Conservation (phyloP, 2,797 vertebrate species). For the Synaphobranchus kaupii region DNA sequence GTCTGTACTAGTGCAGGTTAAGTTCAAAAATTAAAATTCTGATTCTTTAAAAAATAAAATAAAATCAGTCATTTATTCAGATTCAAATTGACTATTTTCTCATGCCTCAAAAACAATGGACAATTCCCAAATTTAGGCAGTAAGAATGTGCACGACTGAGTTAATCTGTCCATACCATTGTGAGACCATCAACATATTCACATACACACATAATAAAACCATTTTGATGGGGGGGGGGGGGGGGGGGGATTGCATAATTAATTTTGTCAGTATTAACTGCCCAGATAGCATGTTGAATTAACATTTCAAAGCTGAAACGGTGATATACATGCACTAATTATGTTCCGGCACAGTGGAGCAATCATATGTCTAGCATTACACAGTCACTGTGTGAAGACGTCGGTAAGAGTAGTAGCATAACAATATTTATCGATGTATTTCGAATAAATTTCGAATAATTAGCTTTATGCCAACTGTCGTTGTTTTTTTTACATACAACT, state of each 20-base stretch:
- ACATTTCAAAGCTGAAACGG: not conserved
- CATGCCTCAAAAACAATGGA: not conserved
- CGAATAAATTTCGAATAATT: not conserved
- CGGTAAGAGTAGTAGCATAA: not conserved
- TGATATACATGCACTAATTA: not conserved
- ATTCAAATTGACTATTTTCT: not conserved
- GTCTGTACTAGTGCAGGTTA: no score
- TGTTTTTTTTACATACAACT: not conserved
- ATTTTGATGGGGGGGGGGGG: no score
- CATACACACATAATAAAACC: not conserved
- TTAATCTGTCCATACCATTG: not conserved
- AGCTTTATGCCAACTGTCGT: not conserved
- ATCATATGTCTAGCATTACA: not conserved
- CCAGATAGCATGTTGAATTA: not conserved
- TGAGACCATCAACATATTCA: not conserved
- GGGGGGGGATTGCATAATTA: not conserved
- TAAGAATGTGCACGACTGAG: not conserved
- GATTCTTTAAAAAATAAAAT: not conserved
- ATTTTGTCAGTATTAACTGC: not conserved
- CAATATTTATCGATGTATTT: not conserved
- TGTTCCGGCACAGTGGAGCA: not conserved
- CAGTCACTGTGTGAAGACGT: not conserved
- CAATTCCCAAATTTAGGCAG: not conserved
- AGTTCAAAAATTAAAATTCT: no score
- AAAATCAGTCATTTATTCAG: not conserved